A percentile compares a stretch with the other conserved stretches of the same genome.
These are phyloP conservation scores for Notechis scutatus DNA, from an alignment of 2,113 vertebrate genomes.

Conservation along the genomic window DNA sequence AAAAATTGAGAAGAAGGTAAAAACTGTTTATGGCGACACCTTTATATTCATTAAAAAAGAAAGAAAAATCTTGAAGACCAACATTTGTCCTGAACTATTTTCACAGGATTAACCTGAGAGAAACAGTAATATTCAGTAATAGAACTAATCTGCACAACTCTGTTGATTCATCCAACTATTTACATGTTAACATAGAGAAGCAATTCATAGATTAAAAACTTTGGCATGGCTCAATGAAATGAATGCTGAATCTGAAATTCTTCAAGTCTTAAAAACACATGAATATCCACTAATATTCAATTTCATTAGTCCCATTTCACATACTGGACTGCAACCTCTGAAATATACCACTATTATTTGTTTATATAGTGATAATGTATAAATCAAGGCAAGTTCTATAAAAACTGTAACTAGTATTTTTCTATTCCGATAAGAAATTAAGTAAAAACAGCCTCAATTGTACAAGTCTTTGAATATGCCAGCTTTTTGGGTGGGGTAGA, in stretches of 20 bases:
- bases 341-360: neutral
- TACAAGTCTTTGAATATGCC: neutral
- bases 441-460: neutral
- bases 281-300: neutral
- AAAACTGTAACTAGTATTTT: neutral
- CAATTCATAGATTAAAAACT: neutral
- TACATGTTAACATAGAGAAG: neutral
- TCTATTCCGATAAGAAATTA: neutral
- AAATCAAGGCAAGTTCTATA: neutral
- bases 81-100: neutral
- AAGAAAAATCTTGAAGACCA: constrained; percentile 37
- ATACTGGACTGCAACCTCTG: neutral
- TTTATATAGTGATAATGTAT: neutral
- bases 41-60: neutral
- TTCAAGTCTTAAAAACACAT: neutral
- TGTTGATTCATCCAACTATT: neutral
- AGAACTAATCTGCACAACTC: neutral
- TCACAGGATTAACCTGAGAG: neutral
- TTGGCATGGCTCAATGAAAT: neutral
- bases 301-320: neutral
- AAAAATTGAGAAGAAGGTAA: neutral
- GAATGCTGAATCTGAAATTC: neutral
- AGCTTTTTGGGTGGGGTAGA: too few relatives aligned
- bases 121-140: neutral
- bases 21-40: constrained; percentile 12